phyloP scores from a whole-genome alignment of 2,113 vertebrate species.

The Orthonyx spaldingii region DNA sequence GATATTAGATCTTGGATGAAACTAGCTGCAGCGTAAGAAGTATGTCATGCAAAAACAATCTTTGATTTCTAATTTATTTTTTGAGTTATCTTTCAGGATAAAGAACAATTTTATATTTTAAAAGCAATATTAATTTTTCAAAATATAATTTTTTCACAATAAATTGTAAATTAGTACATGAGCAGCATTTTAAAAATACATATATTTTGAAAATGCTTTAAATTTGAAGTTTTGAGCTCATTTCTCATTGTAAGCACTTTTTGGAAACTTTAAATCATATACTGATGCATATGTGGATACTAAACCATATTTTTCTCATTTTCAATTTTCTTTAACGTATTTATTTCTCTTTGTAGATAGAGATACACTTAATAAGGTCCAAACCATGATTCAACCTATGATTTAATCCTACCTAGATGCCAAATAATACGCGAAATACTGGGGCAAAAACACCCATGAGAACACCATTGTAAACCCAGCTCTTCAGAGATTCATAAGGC shows the following conservation, averaged over 20 bases:
- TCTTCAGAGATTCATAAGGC: not conserved
- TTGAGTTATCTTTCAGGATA: not conserved
- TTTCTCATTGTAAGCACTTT: not conserved
- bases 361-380: not conserved
- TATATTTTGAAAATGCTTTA: not conserved
- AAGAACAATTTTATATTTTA: not conserved
- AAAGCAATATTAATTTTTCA: not conserved
- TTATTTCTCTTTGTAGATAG: not conserved
- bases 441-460: not conserved
- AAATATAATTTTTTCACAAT: not conserved
- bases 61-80: not conserved
- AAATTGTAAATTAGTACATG: not conserved
- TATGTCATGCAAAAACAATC: not conserved
- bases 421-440: not conserved
- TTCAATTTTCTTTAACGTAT: not conserved
- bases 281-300: rapidly evolving
- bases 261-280: not conserved
- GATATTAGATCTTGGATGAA: not conserved
- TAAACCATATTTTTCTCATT: not conserved
- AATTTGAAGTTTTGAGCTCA: not conserved
- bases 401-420: not conserved
- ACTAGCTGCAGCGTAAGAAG: not conserved
- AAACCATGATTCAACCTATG: not conserved
- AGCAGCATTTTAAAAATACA: not conserved
- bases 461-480: not conserved